A percentile compares a stretch with the other conserved stretches of the same genome.
These are phyloP conservation scores for Carettochelys insculpta DNA, from an alignment of 2,113 vertebrate species.

Conservation along the genomic window DNA sequence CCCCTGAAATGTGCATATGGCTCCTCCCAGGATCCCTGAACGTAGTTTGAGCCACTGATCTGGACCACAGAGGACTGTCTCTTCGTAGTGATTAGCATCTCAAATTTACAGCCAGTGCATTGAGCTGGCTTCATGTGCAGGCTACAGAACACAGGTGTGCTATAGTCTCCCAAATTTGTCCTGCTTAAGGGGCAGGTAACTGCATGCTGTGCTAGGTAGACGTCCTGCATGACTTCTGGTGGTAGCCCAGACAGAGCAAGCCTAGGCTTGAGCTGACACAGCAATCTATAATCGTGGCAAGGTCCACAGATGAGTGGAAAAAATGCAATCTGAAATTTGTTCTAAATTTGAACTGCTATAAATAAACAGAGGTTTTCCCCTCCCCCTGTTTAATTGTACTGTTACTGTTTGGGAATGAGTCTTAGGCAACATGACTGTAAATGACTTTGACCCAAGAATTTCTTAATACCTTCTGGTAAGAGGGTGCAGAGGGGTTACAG, in stretches of 20 bases:
- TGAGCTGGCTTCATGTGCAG: neutral
- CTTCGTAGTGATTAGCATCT: accelerated
- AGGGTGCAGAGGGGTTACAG: neutral
- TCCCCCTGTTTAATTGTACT: neutral
- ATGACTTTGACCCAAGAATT: neutral
- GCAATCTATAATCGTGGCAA: neutral
- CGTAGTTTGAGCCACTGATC: no score
- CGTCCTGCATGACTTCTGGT: neutral
- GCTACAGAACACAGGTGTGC: neutral
- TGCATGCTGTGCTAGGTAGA: neutral
- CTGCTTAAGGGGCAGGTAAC: neutral
- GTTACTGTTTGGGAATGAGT: neutral
- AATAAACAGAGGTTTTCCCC: neutral
- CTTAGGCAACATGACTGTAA: neutral
- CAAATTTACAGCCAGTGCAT: neutral
- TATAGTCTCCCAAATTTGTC: neutral
- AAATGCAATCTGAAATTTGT: neutral
- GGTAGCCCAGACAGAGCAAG: neutral
- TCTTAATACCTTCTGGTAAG: neutral
- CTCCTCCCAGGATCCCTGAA: no score
- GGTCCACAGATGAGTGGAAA: neutral
- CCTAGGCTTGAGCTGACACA: neutral
- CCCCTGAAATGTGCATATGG: no score
- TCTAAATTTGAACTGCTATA: no score
- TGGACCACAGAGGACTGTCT: accelerated